Percentiles rank a stretch among this genome's conserved stretches.
These are phyloP conservation scores for Chelmon rostratus DNA, from an alignment of 2,797 vertebrate genomes.

Conservation along the genomic window DNA sequence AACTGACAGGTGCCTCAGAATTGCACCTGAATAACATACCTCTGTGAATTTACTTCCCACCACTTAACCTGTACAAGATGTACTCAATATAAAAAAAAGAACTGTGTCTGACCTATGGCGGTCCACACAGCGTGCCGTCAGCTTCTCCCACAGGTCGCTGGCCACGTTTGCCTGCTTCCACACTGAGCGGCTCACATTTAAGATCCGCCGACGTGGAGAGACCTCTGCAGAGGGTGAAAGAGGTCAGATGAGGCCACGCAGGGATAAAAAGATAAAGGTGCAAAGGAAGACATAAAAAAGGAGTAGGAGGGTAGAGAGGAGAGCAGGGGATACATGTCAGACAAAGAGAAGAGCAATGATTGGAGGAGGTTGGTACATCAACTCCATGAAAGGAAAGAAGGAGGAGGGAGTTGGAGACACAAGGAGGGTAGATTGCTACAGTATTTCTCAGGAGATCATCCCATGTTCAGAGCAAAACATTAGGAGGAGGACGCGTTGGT, in stretches of 20 bases:
- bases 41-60: slow-evolving; percentile 1
- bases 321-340: slow-evolving; percentile 22
- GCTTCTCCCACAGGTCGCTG: slow-evolving; percentile 97
- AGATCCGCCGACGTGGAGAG: slow-evolving; percentile 91
- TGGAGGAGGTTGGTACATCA: slow-evolving; percentile 1
- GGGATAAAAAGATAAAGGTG: slow-evolving; percentile 18
- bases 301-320: slow-evolving; percentile 18
- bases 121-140: slow-evolving; percentile 95
- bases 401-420: slow-evolving; percentile 10
- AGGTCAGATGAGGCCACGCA: slow-evolving; percentile 13
- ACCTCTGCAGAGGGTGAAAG: slow-evolving; percentile 83
- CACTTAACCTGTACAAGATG: neutral
- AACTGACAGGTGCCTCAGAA: neutral
- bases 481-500: slow-evolving; percentile 18
- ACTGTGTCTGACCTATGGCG: slow-evolving; percentile 86
- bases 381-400: slow-evolving; percentile 17
- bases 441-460: slow-evolving; percentile 36
- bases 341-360: slow-evolving; percentile 17
- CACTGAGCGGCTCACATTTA: slow-evolving; percentile 95
- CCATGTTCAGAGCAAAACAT: slow-evolving; percentile 32
- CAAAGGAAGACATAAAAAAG: slow-evolving; percentile 5
- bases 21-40: neutral
- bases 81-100: neutral
- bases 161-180: slow-evolving; percentile 98
- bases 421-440: slow-evolving; percentile 15